A percentile compares a stretch with the other conserved stretches of the same genome.
phyloP scores from a whole-genome alignment of 2,797 vertebrate species.

The Clarias platycephalus region DNA sequence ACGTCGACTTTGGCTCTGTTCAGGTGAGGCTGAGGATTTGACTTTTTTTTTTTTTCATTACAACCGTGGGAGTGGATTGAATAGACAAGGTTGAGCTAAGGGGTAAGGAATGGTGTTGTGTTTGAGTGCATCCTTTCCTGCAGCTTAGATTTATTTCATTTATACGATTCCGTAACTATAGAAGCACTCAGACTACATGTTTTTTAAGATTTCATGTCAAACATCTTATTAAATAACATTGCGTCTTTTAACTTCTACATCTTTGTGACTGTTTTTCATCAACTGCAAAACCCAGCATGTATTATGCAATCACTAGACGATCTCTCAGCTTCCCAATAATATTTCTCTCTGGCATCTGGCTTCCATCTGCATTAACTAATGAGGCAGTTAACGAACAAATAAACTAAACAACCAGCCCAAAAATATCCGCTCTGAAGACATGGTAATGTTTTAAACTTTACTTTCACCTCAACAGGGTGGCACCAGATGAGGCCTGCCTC shows the following conservation, averaged over 20 bases:
- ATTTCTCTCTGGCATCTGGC: not conserved
- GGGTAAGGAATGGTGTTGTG: conserved; percentile 15
- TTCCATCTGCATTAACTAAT: conserved; percentile 17
- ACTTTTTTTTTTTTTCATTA: not conserved
- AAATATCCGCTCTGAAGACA: not conserved
- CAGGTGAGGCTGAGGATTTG: conserved; percentile 74
- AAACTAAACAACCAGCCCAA: not conserved
- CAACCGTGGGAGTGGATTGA: not conserved
- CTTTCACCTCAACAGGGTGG: not conserved
- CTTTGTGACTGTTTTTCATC: not conserved
- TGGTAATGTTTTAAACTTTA: not conserved
- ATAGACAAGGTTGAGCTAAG: not conserved
- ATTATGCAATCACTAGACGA: not conserved
- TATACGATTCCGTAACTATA: not conserved
- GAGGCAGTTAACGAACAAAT: not conserved
- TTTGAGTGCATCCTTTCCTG: conserved; percentile 54
- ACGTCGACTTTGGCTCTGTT: conserved; percentile 94
- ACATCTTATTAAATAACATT: not conserved
- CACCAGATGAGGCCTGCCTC: not conserved
- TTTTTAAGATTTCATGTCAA: not conserved
- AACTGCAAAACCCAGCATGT: not conserved
- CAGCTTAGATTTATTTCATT: not conserved
- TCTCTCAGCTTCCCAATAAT: conserved; percentile 1
- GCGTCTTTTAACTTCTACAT: not conserved
- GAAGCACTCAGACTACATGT: not conserved